These are phyloP conservation scores for Antheraea yamamai DNA, from an alignment of 2,888 invertebrate species.

Conservation along the genomic window DNA sequence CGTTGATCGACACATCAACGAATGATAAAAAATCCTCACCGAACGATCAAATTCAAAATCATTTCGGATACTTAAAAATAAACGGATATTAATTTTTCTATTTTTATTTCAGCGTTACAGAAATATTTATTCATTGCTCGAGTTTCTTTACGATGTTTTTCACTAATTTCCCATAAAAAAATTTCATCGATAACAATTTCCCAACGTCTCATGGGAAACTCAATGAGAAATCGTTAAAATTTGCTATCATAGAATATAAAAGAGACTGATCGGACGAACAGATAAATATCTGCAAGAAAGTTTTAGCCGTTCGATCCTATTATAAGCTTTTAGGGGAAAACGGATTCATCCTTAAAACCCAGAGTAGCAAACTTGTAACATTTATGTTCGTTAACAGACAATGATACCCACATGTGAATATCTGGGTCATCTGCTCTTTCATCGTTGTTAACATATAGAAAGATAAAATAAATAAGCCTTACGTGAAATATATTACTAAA, in stretches of 20 bases:
- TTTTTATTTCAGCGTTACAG: neutral
- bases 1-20: neutral
- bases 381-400: neutral
- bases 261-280: conserved; percentile 3
- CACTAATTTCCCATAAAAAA: neutral
- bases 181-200: neutral
- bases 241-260: conserved; percentile 8
- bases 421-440: neutral
- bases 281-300: conserved; percentile 12
- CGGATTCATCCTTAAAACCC: neutral
- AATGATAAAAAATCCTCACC: neutral
- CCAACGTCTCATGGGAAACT: neutral
- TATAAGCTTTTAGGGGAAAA: neutral
- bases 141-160: neutral
- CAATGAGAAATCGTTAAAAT: neutral
- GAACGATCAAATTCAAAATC: neutral
- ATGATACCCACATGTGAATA: neutral
- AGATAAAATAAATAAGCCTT: neutral
- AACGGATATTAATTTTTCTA: neutral
- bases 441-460: neutral
- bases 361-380: conserved; percentile 3
- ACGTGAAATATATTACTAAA: too few species aligned
- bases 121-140: neutral
- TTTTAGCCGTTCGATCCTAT: conserved; percentile 11
- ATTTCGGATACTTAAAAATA: neutral